Percentiles rank a stretch among this genome's conserved stretches.
These are phyloP conservation scores for Stenodema calcarata DNA, from an alignment of 2,888 invertebrate species.

Conservation along the genomic window DNA sequence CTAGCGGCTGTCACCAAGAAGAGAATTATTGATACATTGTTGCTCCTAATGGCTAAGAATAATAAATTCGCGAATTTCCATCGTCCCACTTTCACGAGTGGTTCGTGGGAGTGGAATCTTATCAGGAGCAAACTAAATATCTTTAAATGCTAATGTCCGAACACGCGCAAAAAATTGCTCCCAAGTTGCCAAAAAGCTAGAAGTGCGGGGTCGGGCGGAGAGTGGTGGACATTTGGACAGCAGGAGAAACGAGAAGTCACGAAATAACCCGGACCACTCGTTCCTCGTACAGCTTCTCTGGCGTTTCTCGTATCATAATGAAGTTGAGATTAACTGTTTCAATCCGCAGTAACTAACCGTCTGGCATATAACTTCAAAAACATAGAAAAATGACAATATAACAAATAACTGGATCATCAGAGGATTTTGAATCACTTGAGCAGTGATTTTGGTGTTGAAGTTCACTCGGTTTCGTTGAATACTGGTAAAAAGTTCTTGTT, in stretches of 20 bases:
- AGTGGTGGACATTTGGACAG: neutral
- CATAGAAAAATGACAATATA: no score
- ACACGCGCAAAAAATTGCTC: neutral
- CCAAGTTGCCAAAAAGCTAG: neutral
- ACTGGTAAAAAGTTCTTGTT: no score
- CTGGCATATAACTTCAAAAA: no score
- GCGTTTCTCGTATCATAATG: no score
- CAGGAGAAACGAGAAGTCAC: neutral
- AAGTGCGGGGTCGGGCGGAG: neutral
- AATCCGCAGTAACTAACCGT: no score
- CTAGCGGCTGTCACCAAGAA: neutral
- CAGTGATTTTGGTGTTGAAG: no score
- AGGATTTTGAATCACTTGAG: no score
- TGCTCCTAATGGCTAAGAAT: conserved; percentile 21
- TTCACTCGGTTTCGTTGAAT: no score
- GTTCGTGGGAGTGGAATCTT: conserved; percentile 14
- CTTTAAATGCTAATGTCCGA: conserved; percentile 11
- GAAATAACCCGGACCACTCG: no score
- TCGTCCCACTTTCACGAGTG: conserved; percentile 3
- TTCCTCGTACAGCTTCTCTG: no score
- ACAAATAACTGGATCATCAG: no score
- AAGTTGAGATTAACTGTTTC: no score
- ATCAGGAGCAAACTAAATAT: conserved; percentile 15
- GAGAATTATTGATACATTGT: conserved; percentile 18
- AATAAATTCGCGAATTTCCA: conserved; percentile 15